Evolutionary conservation across 2,113 vertebrate species (phyloP).

Genomic region (Machaerirhynchus nigripectus): DNA sequence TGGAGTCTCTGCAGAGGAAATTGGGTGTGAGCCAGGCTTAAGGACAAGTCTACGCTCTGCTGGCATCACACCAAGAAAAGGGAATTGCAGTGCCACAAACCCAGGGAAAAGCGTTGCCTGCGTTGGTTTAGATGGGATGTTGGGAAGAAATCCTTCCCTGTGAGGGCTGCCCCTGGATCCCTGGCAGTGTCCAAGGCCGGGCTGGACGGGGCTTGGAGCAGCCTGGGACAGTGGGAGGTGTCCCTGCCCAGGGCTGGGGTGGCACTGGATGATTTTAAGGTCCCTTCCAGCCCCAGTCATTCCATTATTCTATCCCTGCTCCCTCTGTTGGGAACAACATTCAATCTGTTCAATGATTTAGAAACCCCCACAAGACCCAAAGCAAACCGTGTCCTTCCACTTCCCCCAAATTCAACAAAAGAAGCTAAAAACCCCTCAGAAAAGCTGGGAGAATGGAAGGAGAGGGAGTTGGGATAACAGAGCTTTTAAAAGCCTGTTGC

Average conservation of each 20-base stretch:
- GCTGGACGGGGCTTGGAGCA: rapidly evolving
- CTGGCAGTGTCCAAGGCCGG: background rate
- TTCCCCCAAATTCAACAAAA: background rate
- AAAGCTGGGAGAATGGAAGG: background rate
- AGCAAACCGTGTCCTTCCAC: background rate
- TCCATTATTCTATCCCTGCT: background rate
- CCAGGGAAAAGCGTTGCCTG: background rate
- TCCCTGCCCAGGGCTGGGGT: background rate
- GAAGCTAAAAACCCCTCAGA: background rate
- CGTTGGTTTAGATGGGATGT: background rate
- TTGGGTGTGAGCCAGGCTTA: background rate
- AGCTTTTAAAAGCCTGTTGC: background rate
- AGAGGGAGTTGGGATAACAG: background rate
- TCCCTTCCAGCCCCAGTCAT: background rate
- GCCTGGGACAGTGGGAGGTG: rapidly evolving
- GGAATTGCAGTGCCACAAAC: background rate
- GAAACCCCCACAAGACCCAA: background rate
- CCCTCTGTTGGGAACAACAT: background rate
- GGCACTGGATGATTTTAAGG: background rate
- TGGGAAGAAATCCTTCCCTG: background rate
- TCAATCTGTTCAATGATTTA: background rate
- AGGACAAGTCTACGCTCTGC: background rate
- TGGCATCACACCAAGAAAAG: background rate
- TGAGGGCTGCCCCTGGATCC: background rate
- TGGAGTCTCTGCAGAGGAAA: background rate